phyloP scores from a whole-genome alignment of 1,140 invertebrate species.

The Drosophila azteca region DNA sequence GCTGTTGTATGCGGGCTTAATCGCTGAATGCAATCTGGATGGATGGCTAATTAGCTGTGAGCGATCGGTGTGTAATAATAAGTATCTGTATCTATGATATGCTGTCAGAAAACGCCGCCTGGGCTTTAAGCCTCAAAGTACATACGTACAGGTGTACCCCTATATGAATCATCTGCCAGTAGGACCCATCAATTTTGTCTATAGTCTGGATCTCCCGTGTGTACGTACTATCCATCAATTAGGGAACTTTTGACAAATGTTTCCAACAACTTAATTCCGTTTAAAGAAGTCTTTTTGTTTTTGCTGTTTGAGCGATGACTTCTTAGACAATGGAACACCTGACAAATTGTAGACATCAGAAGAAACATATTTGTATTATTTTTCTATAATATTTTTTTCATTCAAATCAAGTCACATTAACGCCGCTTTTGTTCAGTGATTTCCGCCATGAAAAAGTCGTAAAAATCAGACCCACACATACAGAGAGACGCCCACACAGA shows the following conservation, averaged over 20 bases:
- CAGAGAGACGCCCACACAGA: neutral
- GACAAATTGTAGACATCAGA: slow-evolving; percentile 33
- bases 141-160: too few species aligned
- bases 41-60: slow-evolving; percentile 51
- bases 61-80: slow-evolving; percentile 49
- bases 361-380: too few species aligned
- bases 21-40: slow-evolving; percentile 45
- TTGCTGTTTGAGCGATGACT: slow-evolving; percentile 27
- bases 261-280: slow-evolving; percentile 44
- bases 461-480: slow-evolving; percentile 1
- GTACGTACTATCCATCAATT: slow-evolving; percentile 49
- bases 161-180: slow-evolving; percentile 33
- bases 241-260: slow-evolving; percentile 23
- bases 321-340: slow-evolving; percentile 29
- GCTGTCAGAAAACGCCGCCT: slow-evolving; percentile 18
- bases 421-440: slow-evolving; percentile 30
- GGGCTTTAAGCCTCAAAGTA: too few species aligned
- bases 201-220: slow-evolving; percentile 20
- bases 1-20: slow-evolving; percentile 44
- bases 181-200: slow-evolving; percentile 27
- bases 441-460: slow-evolving; percentile 19
- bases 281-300: slow-evolving; percentile 15
- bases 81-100: slow-evolving; percentile 43
- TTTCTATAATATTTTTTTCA: neutral
- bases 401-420: slow-evolving; percentile 34